Percentiles rank a stretch among this genome's conserved stretches.
These are phyloP conservation scores for Watsonalla binaria DNA, from an alignment of 2,888 invertebrate species.

Conservation along the genomic window DNA sequence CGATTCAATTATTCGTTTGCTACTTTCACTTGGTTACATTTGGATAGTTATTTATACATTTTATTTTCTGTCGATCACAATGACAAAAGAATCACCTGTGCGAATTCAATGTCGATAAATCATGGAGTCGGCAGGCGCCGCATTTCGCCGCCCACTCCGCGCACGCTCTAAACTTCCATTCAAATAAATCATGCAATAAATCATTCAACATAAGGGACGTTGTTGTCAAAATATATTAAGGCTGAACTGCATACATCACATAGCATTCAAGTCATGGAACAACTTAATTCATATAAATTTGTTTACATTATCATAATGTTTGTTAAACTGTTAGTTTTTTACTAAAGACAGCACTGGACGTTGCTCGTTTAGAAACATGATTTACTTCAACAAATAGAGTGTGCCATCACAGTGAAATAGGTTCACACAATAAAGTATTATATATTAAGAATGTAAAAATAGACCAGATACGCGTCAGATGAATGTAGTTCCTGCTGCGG, in stretches of 20 bases:
- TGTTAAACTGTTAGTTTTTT: too few species aligned
- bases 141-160: slow-evolving; percentile 34
- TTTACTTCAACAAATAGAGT: too few species aligned
- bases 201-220: slow-evolving; percentile 22
- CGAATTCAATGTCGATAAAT: slow-evolving; percentile 54
- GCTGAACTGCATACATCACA: not conserved
- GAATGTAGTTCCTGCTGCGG: not conserved
- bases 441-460: too few species aligned
- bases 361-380: too few species aligned
- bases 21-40: slow-evolving; percentile 19
- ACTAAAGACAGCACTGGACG: too few species aligned
- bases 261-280: not conserved
- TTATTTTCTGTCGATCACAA: slow-evolving; percentile 16
- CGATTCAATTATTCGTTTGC: slow-evolving; percentile 1
- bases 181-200: slow-evolving; percentile 32
- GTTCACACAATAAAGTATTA: too few species aligned
- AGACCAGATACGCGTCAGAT: not conserved
- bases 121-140: slow-evolving; percentile 40
- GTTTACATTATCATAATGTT: too few species aligned
- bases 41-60: slow-evolving; percentile 6
- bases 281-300: too few species aligned
- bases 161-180: slow-evolving; percentile 28
- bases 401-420: slow-evolving; percentile 1
- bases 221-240: not conserved
- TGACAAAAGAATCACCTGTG: slow-evolving; percentile 40